Evolutionary conservation across 53 echinoderm and acorn worm species (phyloP).

Genomic region (Luidia sarsii): DNA sequence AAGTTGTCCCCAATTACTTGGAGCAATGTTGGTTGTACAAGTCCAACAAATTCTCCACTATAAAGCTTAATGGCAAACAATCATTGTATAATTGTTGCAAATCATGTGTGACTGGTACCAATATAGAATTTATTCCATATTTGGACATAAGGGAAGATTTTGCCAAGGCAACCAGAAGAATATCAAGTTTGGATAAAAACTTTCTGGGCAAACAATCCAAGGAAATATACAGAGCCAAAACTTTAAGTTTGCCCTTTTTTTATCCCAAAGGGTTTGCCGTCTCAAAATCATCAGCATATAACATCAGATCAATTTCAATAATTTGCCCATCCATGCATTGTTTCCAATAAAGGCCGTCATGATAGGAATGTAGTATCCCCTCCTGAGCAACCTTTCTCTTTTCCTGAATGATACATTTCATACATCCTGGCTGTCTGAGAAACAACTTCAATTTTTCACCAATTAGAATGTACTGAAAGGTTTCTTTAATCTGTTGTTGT

Average conservation of each 20-base stretch:
- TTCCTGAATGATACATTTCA: slow-evolving; percentile 14
- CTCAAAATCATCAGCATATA: slow-evolving; percentile 22
- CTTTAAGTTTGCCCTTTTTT: slow-evolving; percentile 12
- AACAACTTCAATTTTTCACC: slow-evolving; percentile 24
- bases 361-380: slow-evolving; percentile 25
- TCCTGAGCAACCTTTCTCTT: slow-evolving; percentile 4
- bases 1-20: slow-evolving; percentile 52
- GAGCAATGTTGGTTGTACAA: slow-evolving; percentile 12
- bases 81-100: background rate
- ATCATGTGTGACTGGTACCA: background rate
- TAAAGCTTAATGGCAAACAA: background rate
- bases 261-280: slow-evolving; percentile 22
- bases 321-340: background rate
- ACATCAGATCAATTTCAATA: background rate
- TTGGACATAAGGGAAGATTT: background rate
- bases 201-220: background rate
- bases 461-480: slow-evolving; percentile 54
- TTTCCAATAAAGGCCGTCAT: slow-evolving; percentile 51
- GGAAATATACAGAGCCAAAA: background rate
- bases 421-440: slow-evolving; percentile 43
- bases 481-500: slow-evolving; percentile 14
- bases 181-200: background rate
- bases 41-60: slow-evolving; percentile 27
- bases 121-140: slow-evolving; percentile 13
- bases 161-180: slow-evolving; percentile 17